Evolutionary conservation across 1,140 invertebrate genomes (phyloP).

Genomic region (Aphaenogaster floridana): DNA sequence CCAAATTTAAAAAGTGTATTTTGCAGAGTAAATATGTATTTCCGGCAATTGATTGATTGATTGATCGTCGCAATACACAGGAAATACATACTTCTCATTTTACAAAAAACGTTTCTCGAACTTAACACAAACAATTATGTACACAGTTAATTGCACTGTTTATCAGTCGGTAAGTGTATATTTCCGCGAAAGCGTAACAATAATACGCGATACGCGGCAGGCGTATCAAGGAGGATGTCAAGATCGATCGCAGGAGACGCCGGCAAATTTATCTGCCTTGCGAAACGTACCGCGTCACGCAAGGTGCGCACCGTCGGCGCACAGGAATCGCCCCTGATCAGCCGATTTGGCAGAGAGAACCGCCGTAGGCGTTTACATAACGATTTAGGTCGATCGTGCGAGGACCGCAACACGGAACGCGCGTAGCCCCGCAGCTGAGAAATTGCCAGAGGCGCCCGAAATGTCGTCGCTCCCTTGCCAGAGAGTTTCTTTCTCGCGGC

Average conservation of each 20-base stretch:
- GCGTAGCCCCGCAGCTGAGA: conserved; percentile 51
- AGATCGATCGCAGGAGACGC: background rate
- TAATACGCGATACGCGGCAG: background rate
- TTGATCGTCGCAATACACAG: background rate
- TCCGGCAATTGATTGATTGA: background rate
- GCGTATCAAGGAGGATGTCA: background rate
- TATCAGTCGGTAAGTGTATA: background rate
- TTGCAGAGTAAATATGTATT: background rate
- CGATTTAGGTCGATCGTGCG: conserved; percentile 80
- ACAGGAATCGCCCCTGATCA: conserved; percentile 65
- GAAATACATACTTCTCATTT: background rate
- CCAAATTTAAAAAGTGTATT: background rate
- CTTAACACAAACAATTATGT: background rate
- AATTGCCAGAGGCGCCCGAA: conserved; percentile 65
- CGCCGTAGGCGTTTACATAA: conserved; percentile 79
- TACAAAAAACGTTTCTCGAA: background rate
- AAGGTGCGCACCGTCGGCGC: background rate
- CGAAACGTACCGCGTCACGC: background rate
- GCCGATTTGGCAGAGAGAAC: conserved; percentile 74
- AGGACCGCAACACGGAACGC: conserved; percentile 47
- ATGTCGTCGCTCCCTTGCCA: conserved; percentile 68
- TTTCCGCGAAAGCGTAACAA: conserved; percentile 11
- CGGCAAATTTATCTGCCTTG: conserved; percentile 18
- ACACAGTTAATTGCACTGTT: background rate
- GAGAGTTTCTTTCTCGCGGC: conserved; percentile 42